Evolutionary conservation across 2,888 invertebrate species (phyloP), one percentile per base, ranked within the genome.

Genomic region (Sylvicola fuscatus): DNA sequence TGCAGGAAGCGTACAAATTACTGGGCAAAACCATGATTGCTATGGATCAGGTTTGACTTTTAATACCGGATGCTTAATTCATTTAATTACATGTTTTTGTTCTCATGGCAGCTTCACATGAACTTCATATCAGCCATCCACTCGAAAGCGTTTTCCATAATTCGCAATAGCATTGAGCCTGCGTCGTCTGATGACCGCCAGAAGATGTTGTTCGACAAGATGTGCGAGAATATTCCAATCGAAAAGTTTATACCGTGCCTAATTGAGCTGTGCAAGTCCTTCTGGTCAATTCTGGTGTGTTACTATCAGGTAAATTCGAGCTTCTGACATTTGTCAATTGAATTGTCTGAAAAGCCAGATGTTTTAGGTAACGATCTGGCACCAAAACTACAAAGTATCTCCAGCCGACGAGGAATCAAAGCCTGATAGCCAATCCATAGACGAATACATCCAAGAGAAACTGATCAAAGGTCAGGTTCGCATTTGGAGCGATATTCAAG

Each of bases 401-500:
- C 21, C 50, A 50, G 2, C 27, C n/a, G n/a, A n/a, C n/a, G n/a
- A n/a, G n/a, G n/a, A n/a, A 34, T 14, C 14, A 12, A 27, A 35
- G 7, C 32, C 43, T 7, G 56, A 60, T 10, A 60, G 58, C 2
- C 60, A 53, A 14, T 57, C 65, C 10, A 79, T 79, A 43, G 70
- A 76, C 40, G 68, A 72, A 45, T 87, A 89, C 46, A 76, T 87
- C 10, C 71, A 73, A 45, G 84, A 90, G 52, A 95, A 93, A 53
- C 60, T 95, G 40, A 81, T 86, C 51, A 81, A 80, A 36, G 92
- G 92, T 1, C 63, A 86, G 39, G 64, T 72, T 0, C 68, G 89
- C 41, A 76, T 93, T 41, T 95, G 93, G 92, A 81, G 83, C 46
- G 95, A 95, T 47, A 82, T 93, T 0, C 86, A 93, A 54, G 78